Conservation (phyloP, 2,888 invertebrate species). For the Pteria penguin region DNA sequence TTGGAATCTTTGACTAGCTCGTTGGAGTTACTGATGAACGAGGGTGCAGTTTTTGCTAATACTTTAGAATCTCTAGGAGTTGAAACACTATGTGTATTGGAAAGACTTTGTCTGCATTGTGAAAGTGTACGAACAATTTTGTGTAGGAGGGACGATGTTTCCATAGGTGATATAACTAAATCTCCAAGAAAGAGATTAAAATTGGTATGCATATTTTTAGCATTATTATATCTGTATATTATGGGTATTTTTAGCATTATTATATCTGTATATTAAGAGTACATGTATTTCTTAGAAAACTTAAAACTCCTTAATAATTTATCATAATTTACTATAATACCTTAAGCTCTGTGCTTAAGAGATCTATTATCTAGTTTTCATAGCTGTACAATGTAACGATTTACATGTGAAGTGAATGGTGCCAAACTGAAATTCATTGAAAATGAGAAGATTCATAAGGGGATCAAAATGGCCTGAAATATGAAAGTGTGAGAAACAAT, state of each 20-base stretch:
- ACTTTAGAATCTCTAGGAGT: constrained; percentile 61
- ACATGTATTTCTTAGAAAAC: no score
- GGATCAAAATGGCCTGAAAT: no score
- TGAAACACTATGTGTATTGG: constrained; percentile 55
- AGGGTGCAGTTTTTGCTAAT: constrained; percentile 63
- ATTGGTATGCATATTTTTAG: background rate
- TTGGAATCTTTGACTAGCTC: constrained; percentile 66
- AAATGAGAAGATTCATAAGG: no score
- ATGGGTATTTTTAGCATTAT: constrained; percentile 3
- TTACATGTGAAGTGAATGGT: no score
- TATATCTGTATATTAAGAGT: no score
- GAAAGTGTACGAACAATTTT: constrained; percentile 49
- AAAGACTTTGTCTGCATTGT: constrained; percentile 20
- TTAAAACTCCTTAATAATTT: no score
- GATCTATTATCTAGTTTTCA: no score
- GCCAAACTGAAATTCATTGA: no score
- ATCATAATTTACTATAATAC: no score
- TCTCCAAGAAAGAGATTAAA: background rate
- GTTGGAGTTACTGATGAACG: constrained; percentile 57
- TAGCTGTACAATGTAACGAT: no score
- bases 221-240: background rate
- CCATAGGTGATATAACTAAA: background rate
- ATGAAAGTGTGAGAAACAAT: no score
- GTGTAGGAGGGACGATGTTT: constrained; percentile 16
- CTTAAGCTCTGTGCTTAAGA: no score